Percentiles rank a stretch among this genome's conserved stretches.
Evolutionary conservation across 1,140 invertebrate genomes (phyloP).

Genomic region (Mya arenaria): DNA sequence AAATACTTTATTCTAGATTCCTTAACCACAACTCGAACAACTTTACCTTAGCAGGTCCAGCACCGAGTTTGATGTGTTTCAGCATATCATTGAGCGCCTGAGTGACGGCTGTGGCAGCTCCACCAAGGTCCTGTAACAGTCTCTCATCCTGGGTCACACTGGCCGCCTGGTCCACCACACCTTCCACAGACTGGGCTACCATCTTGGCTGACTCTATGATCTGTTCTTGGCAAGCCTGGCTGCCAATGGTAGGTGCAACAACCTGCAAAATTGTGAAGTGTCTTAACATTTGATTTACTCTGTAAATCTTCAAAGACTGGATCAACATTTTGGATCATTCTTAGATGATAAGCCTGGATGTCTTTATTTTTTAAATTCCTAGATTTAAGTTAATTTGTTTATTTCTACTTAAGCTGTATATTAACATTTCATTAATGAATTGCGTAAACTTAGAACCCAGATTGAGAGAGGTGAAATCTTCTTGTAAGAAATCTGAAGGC

Average conservation of each 20-base stretch:
- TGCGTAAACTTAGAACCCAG: too few relatives aligned
- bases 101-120: slow-evolving; percentile 94
- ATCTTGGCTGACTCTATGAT: slow-evolving; percentile 95
- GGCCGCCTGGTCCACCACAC: slow-evolving; percentile 91
- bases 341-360: too few relatives aligned
- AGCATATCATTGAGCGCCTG: slow-evolving; percentile 94
- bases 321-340: background rate
- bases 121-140: slow-evolving; percentile 89
- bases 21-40: too few relatives aligned
- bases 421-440: too few relatives aligned
- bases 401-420: too few relatives aligned
- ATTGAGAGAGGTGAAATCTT: too few relatives aligned
- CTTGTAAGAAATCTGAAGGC: too few relatives aligned
- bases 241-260: slow-evolving; percentile 89
- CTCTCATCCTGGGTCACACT: slow-evolving; percentile 85
- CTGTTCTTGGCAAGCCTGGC: slow-evolving; percentile 96
- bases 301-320: too few relatives aligned
- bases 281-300: too few relatives aligned
- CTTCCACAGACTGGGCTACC: slow-evolving; percentile 95
- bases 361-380: too few relatives aligned
- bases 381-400: too few relatives aligned
- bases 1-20: too few relatives aligned
- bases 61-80: slow-evolving; percentile 90
- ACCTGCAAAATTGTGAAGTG: slow-evolving; percentile 78
- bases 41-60: slow-evolving; percentile 71